Conservation (phyloP, 2,888 invertebrate genomes). For the Nebria salina region DNA sequence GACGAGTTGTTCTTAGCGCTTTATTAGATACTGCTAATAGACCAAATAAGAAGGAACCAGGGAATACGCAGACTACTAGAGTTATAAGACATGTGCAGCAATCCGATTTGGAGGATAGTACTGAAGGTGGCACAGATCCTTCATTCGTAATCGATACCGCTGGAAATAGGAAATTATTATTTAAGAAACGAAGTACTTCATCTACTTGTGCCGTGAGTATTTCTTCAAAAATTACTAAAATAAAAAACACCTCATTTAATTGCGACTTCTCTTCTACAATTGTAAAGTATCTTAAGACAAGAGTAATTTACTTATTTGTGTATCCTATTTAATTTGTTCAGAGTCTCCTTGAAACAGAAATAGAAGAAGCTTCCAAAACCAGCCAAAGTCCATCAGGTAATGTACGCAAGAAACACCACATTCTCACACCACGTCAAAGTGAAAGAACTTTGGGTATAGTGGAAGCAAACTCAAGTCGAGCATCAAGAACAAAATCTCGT, state of each 20-base stretch:
- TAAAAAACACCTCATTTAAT: no score
- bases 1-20: slow-evolving; percentile 91
- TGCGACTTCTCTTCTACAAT: no score
- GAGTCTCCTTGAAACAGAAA: slow-evolving; percentile 85
- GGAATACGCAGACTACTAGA: slow-evolving; percentile 82
- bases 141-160: slow-evolving; percentile 79
- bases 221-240: background rate
- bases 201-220: slow-evolving; percentile 82
- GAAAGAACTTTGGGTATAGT: slow-evolving; percentile 76
- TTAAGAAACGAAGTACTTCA: slow-evolving; percentile 89
- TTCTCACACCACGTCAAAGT: slow-evolving; percentile 85
- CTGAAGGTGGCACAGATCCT: slow-evolving; percentile 68
- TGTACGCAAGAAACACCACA: slow-evolving; percentile 76
- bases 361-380: slow-evolving; percentile 75
- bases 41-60: slow-evolving; percentile 77
- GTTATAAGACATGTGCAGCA: slow-evolving; percentile 85
- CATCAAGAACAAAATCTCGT: slow-evolving; percentile 66
- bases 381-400: slow-evolving; percentile 84
- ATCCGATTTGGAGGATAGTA: slow-evolving; percentile 72
- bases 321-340: slow-evolving; percentile 56
- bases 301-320: slow-evolving; percentile 46
- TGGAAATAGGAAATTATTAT: slow-evolving; percentile 80
- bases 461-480: slow-evolving; percentile 64
- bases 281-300: no score
- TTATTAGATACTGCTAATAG: slow-evolving; percentile 88